phyloP scores from a whole-genome alignment of 1,140 invertebrate genomes.

The Gonioctena quinquepunctata region DNA sequence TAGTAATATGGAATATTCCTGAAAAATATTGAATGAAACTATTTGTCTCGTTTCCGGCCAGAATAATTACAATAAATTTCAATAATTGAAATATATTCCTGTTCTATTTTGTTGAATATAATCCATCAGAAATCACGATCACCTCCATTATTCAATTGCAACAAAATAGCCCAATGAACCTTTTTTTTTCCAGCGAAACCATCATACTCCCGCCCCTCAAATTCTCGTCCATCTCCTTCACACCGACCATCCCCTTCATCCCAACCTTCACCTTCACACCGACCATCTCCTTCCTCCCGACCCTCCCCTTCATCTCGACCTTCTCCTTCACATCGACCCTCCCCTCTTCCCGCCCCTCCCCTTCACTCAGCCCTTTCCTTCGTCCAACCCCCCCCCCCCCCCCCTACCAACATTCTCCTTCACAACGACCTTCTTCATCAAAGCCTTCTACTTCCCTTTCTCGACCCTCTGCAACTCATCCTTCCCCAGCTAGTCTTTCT shows the following conservation, averaged over 20 bases:
- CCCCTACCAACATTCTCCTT: neutral
- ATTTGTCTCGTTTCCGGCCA: too few species aligned
- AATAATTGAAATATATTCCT: too few species aligned
- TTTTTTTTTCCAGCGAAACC: neutral
- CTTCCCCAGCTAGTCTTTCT: neutral
- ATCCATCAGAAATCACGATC: too few species aligned
- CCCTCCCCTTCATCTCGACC: neutral
- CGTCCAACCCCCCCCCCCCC: neutral
- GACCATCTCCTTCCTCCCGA: neutral
- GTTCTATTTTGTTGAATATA: too few species aligned
- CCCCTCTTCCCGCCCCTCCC: neutral
- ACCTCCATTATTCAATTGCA: too few species aligned
- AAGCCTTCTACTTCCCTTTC: slow-evolving; percentile 1
- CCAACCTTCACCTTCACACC: neutral
- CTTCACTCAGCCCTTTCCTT: neutral
- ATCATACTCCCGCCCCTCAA: neutral
- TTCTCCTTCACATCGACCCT: neutral
- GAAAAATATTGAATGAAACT: too few species aligned
- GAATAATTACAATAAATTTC: too few species aligned
- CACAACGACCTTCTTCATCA: slow-evolving; percentile 4
- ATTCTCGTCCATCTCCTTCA: neutral
- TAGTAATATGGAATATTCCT: too few species aligned
- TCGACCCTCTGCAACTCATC: neutral
- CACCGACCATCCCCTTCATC: neutral
- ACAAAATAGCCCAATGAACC: too few species aligned